These are phyloP conservation scores for Drosophila anomelani DNA, from an alignment of 2,888 invertebrate species.

Conservation along the genomic window DNA sequence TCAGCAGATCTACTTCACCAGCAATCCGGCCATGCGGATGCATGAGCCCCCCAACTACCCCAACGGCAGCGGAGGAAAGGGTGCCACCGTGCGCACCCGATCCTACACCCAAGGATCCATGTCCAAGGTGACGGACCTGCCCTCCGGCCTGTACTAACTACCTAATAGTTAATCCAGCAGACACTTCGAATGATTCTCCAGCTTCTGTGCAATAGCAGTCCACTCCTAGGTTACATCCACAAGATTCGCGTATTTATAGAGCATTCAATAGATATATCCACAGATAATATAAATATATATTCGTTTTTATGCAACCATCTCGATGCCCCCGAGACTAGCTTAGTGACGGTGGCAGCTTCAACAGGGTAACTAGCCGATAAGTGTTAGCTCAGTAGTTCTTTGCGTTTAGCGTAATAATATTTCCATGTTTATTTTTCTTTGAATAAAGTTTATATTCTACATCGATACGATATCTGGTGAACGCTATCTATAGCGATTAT, in stretches of 20 bases:
- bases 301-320: slow-evolving; percentile 23
- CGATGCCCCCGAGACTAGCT: slow-evolving; percentile 35
- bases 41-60: slow-evolving; percentile 84
- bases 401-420: slow-evolving; percentile 22
- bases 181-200: slow-evolving; percentile 28
- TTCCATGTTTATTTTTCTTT: slow-evolving; percentile 23
- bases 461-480: neutral
- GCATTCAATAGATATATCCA: slow-evolving; percentile 13
- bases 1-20: slow-evolving; percentile 84
- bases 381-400: slow-evolving; percentile 28
- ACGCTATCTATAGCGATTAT: neutral
- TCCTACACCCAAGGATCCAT: slow-evolving; percentile 86
- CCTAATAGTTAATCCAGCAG: neutral
- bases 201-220: slow-evolving; percentile 67
- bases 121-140: slow-evolving; percentile 90
- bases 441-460: slow-evolving; percentile 34
- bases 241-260: slow-evolving; percentile 39
- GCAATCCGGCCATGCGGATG: slow-evolving; percentile 80
- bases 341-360: slow-evolving; percentile 72
- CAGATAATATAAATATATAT: slow-evolving; percentile 9
- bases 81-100: slow-evolving; percentile 84
- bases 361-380: slow-evolving; percentile 64
- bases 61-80: slow-evolving; percentile 86
- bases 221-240: slow-evolving; percentile 38
- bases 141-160: slow-evolving; percentile 89